phyloP scores from a whole-genome alignment of 64 coral and sea anemone species.

The Stichodactyla helianthus region DNA sequence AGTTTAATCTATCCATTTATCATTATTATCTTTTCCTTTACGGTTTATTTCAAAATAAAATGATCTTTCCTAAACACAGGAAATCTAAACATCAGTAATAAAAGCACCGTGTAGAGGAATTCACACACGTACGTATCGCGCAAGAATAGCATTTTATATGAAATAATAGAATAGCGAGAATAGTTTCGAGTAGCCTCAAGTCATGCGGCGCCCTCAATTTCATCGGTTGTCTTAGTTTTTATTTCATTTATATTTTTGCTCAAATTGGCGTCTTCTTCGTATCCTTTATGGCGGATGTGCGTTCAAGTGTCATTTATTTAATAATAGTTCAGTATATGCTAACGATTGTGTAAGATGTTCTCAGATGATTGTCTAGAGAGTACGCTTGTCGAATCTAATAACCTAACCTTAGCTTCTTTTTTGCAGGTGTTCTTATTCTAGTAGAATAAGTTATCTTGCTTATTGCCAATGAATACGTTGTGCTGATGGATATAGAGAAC shows the following conservation, averaged over 20 bases:
- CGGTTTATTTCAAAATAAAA: too few relatives aligned
- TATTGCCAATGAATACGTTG: neutral
- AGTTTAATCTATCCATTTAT: too few relatives aligned
- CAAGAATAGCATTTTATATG: too few relatives aligned
- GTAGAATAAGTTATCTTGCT: neutral
- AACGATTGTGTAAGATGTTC: neutral
- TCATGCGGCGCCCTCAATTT: neutral
- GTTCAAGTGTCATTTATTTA: neutral
- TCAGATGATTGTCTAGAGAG: neutral
- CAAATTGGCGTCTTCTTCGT: slow-evolving; percentile 6
- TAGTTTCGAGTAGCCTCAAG: too few relatives aligned
- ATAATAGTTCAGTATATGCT: neutral
- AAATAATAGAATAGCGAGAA: too few relatives aligned
- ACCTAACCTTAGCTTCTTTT: neutral
- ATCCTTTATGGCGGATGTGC: neutral
- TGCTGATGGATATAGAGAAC: neutral
- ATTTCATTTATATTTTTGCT: slow-evolving; percentile 9
- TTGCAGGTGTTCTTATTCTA: neutral
- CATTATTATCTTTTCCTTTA: too few relatives aligned
- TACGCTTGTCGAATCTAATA: slow-evolving; percentile 1
- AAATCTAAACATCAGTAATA: too few relatives aligned
- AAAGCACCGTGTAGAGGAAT: too few relatives aligned
- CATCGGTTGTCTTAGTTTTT: neutral
- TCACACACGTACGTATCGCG: too few relatives aligned
- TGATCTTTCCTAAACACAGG: too few relatives aligned